phyloP scores from a whole-genome alignment of 1,140 invertebrate species.

The Hypothenemus hampei region DNA sequence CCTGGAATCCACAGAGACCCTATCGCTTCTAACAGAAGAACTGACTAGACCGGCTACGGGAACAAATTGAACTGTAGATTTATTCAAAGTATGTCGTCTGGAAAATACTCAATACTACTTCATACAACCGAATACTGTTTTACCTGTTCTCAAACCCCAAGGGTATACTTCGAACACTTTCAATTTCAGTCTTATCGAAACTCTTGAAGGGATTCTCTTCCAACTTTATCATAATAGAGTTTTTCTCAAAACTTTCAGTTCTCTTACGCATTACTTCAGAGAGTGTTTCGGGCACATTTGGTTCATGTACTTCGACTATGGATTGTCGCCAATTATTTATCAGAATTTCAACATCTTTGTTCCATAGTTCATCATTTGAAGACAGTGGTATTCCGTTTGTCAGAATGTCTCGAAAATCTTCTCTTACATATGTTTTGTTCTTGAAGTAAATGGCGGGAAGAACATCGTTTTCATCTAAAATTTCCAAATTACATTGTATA shows the following conservation, averaged over 20 bases:
- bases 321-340: slow-evolving; percentile 11
- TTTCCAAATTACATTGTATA: background rate
- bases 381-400: slow-evolving; percentile 25
- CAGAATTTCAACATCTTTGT: slow-evolving; percentile 30
- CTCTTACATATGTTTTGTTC: slow-evolving; percentile 36
- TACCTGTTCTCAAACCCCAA: too few relatives aligned
- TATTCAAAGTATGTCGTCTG: background rate
- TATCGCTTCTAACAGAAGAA: background rate
- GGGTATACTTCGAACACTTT: too few relatives aligned
- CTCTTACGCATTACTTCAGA: too few relatives aligned
- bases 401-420: slow-evolving; percentile 38
- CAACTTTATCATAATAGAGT: background rate
- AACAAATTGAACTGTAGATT: slow-evolving; percentile 8
- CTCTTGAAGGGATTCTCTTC: too few relatives aligned
- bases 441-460: slow-evolving; percentile 37
- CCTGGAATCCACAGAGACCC: slow-evolving; percentile 1
- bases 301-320: background rate
- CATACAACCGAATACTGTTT: too few relatives aligned
- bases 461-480: slow-evolving; percentile 19
- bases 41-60: background rate
- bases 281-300: background rate
- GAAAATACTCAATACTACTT: too few relatives aligned
- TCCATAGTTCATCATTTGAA: slow-evolving; percentile 34
- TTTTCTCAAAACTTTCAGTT: background rate
- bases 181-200: too few relatives aligned